Evolutionary conservation across 1,140 invertebrate species (phyloP).

Genomic region (Hyles euphorbiae): DNA sequence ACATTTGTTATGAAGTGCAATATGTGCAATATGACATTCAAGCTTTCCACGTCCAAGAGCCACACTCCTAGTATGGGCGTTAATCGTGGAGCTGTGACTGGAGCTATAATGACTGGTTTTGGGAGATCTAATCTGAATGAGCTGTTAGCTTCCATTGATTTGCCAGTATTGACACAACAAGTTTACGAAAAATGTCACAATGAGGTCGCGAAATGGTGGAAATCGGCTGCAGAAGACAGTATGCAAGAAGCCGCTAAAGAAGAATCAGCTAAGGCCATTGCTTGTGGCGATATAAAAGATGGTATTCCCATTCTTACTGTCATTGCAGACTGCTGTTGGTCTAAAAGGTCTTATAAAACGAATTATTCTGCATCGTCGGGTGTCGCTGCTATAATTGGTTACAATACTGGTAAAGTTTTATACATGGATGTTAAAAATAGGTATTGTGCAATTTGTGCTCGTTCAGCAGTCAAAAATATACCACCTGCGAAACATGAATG

Average conservation of each 20-base stretch:
- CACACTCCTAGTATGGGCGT: no score
- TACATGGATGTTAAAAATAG: no score
- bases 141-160: neutral
- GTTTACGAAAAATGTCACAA: neutral
- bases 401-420: no score
- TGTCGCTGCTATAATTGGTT: no score
- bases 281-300: constrained; percentile 1
- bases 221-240: constrained; percentile 1
- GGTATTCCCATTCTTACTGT: neutral
- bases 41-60: no score
- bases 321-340: neutral
- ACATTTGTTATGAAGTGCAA: no score
- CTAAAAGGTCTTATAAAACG: neutral
- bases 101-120: neutral
- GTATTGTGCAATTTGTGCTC: no score
- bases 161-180: neutral
- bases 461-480: no score
- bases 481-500: no score
- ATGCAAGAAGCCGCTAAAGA: constrained; percentile 2
- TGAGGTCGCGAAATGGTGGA: neutral
- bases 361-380: no score
- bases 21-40: no score
- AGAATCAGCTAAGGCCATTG: neutral
- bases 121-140: neutral
- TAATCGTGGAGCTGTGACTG: neutral